A percentile compares a stretch with the other conserved stretches of the same genome.
phyloP scores from a whole-genome alignment of 2,797 vertebrate species.

The Acanthornis magna region DNA sequence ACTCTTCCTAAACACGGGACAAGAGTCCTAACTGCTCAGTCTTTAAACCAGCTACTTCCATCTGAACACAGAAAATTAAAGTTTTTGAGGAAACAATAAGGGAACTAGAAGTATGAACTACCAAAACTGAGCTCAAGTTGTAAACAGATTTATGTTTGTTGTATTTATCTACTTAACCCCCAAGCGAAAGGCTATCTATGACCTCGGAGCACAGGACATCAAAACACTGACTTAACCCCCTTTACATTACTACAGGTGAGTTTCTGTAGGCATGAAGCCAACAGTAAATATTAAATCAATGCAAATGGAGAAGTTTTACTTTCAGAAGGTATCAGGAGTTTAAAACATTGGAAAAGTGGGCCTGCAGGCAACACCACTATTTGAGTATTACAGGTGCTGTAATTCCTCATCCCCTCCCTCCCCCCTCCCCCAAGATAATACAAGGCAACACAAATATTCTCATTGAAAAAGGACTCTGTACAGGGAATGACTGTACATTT shows the following conservation, averaged over 20 bases:
- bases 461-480: neutral
- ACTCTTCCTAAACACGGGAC: neutral
- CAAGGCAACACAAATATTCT: conserved; percentile 53
- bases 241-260: neutral
- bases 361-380: neutral
- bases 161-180: neutral
- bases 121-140: neutral
- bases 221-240: neutral
- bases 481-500: conserved; percentile 35
- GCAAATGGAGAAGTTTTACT: neutral
- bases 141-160: conserved; percentile 17
- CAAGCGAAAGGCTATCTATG: conserved; percentile 20
- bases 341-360: neutral
- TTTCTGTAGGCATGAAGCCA: conserved; percentile 25
- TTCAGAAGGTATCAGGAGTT: neutral
- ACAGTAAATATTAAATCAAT: neutral
- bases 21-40: neutral
- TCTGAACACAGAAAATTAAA: neutral
- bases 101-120: neutral
- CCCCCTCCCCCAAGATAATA: neutral
- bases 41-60: neutral
- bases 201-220: conserved; percentile 7
- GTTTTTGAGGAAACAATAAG: neutral
- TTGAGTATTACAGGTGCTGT: neutral
- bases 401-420: neutral